Conservation (phyloP, 2,797 vertebrate genomes). For the Antennarius maculatus region DNA sequence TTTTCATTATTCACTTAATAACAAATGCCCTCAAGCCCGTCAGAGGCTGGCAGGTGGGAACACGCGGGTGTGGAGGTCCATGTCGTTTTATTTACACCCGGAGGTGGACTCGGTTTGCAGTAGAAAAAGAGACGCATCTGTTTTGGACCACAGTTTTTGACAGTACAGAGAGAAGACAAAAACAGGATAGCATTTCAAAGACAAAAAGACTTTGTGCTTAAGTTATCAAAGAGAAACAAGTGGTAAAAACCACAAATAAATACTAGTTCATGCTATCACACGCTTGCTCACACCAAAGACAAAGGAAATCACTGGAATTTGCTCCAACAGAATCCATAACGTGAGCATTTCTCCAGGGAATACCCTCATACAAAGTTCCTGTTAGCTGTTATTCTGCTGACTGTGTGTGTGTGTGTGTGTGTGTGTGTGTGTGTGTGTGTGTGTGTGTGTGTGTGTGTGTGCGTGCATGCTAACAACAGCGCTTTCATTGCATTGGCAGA, state of each 20-base stretch:
- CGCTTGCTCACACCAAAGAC: not conserved
- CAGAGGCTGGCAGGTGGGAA: no score
- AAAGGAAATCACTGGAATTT: conserved; percentile 1
- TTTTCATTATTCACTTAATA: conserved; percentile 1
- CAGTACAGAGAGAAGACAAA: no score
- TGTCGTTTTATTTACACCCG: no score
- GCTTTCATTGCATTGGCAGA: conserved; percentile 44
- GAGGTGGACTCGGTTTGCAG: no score
- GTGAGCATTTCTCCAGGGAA: conserved; percentile 40
- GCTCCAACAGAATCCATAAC: conserved; percentile 39
- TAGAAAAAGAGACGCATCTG: no score
- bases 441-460: not conserved
- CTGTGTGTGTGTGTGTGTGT: not conserved
- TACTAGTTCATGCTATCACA: no score
- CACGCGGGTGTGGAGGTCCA: no score
- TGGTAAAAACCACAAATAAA: no score
- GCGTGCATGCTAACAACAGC: conserved; percentile 39
- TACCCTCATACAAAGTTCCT: conserved; percentile 30
- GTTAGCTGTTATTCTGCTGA: conserved; percentile 59
- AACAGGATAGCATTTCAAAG: no score
- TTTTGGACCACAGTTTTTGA: no score
- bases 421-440: not conserved
- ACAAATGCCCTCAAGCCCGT: not conserved
- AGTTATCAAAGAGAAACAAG: no score
- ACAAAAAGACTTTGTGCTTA: no score